Base-by-base conservation (phyloP, 2,797 vertebrate species). In the Gymnodraco acuticeps region DNA sequence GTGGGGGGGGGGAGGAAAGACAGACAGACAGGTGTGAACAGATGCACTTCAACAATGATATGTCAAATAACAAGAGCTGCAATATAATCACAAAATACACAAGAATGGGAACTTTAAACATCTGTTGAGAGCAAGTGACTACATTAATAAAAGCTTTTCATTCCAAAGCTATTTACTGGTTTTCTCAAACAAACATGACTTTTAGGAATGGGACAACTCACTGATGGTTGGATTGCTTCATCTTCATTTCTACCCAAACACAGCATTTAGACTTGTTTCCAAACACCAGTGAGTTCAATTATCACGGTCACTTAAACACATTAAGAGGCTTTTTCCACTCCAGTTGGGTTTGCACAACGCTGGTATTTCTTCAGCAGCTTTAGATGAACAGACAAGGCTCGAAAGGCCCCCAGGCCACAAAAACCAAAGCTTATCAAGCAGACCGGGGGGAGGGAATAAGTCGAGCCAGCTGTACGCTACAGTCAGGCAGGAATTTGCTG, bases 401-500 rank as follows among this genome's bases (percentile, higher is more conserved):
- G 47, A 78, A 78, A 31, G 17, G 7, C 33, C 50, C 81, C 58
- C 38, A 20, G 62, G 83, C 77, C 73, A 86, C 70, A 82, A 86
- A 9, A 82, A 81, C 60, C 71, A 59, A 23, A 83, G 64, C 68
- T 77, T 86, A 88, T 87, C 81, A 87, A 78, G 79, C 73, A 70
- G 80, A 84, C 81, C 66, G 46, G 48, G 59, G 64, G 62, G 20
- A 61, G 76, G 71, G 64, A 70, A 61, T 83, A 82, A 86, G 84
- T 80, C 19, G 55, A 87, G 86, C 78, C 89, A 88, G 80, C 87
- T 87, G 87, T 77, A 81, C 46, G 66, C 71, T 81, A 70, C 82
- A 87, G 85, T 85, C 62, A 80, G 65, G 75, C 56, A 79, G 88
- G 89, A 93, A 91, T 92, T 87, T 86, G 71, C 77, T 85, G 80